Evolutionary conservation across 2,797 vertebrate species (phyloP).

Genomic region (Sphaeramia orbicularis): DNA sequence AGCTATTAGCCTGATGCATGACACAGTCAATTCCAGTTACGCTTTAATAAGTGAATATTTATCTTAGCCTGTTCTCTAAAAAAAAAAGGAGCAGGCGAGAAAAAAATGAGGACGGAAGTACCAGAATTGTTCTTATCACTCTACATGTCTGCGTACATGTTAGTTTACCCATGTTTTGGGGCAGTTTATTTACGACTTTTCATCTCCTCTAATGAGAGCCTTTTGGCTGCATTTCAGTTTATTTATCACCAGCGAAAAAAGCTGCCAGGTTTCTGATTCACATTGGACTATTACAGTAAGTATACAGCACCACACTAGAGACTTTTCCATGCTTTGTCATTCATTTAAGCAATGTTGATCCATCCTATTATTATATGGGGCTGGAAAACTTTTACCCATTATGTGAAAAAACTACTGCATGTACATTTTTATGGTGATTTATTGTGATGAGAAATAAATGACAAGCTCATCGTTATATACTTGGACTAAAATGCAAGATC

Average conservation of each 20-base stretch:
- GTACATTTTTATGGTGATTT: background rate
- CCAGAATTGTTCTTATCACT: conserved; percentile 66
- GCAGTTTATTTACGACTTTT: conserved; percentile 34
- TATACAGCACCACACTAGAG: background rate
- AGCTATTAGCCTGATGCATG: conserved; percentile 98
- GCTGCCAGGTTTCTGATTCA: conserved; percentile 3
- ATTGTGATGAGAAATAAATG: background rate
- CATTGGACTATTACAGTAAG: background rate
- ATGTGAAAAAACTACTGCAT: background rate
- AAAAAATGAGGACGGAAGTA: conserved; percentile 38
- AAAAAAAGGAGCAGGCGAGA: conserved; percentile 52
- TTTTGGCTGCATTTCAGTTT: conserved; percentile 29
- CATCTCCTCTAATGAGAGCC: conserved; percentile 39
- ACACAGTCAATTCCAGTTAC: conserved; percentile 97
- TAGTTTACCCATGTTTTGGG: conserved; percentile 17
- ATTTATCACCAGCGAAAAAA: conserved; percentile 48
- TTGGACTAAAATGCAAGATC: background rate
- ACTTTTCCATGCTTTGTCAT: background rate
- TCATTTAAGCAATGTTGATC: background rate
- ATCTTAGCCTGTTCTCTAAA: conserved; percentile 79
- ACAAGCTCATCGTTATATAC: background rate
- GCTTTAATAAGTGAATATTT: conserved; percentile 95
- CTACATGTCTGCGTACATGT: conserved; percentile 34
- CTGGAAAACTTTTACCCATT: background rate
- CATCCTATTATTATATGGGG: background rate